phyloP scores from a whole-genome alignment of 2,888 invertebrate species.

The Pollenia angustigena region DNA sequence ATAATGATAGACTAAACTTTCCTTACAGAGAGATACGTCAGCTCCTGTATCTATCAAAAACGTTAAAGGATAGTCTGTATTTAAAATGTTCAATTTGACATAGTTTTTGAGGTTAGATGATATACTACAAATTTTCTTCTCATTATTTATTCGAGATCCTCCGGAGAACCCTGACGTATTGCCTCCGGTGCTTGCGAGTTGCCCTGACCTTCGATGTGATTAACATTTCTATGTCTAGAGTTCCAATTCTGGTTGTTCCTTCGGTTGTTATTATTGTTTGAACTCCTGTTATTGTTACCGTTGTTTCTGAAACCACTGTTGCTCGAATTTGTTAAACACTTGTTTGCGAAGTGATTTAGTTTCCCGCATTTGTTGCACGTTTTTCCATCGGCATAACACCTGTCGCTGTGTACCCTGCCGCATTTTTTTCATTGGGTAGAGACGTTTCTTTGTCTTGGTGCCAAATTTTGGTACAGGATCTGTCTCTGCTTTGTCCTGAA shows the following conservation, averaged over 20 bases:
- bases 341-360: no score
- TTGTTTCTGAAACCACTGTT: not conserved
- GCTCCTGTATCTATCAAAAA: conserved; percentile 36
- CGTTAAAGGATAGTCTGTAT: not conserved
- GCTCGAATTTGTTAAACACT: not conserved
- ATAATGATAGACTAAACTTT: conserved; percentile 3
- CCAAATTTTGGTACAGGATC: not conserved
- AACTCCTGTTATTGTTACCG: not conserved
- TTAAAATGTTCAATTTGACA: conserved; percentile 23
- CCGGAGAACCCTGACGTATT: conserved; percentile 9
- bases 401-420: not conserved
- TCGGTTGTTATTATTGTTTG: not conserved
- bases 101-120: conserved; percentile 13
- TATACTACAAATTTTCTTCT: conserved; percentile 15
- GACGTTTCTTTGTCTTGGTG: not conserved
- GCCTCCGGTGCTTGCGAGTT: conserved; percentile 10
- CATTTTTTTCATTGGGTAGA: not conserved
- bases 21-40: conserved; percentile 52
- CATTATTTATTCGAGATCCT: not conserved
- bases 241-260: no score
- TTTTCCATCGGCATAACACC: not conserved
- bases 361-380: no score
- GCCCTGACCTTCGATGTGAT: not conserved
- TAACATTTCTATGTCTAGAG: not conserved
- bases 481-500: not conserved